These are phyloP conservation scores for Pavo muticus DNA, from an alignment of 2,113 vertebrate species.

Conservation along the genomic window DNA sequence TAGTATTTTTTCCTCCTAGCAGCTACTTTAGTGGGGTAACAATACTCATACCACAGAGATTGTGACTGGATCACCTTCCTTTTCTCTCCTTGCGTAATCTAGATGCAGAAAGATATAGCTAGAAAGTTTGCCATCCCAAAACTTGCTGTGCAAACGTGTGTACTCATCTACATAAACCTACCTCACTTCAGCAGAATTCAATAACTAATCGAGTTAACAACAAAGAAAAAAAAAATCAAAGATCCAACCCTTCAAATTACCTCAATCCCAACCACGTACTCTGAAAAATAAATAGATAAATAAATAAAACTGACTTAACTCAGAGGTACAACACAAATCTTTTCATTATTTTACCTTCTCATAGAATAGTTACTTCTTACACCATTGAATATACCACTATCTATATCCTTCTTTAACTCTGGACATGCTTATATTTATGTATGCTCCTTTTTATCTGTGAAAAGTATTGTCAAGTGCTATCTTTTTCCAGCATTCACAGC, in stretches of 20 bases:
- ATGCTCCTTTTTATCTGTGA: background rate
- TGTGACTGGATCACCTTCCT: background rate
- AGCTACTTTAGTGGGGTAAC: background rate
- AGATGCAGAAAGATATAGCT: background rate
- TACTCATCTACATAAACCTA: fast-evolving
- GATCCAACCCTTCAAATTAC: background rate
- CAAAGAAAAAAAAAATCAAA: background rate
- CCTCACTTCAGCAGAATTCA: background rate
- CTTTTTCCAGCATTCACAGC: background rate
- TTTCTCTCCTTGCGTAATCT: background rate
- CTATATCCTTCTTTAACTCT: background rate
- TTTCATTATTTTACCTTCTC: background rate
- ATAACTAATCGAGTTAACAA: background rate
- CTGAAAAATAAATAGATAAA: background rate
- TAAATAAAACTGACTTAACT: background rate
- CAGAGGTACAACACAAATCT: background rate
- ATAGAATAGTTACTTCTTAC: fast-evolving
- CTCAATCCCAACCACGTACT: background rate
- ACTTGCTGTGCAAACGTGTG: background rate
- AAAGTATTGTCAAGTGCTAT: background rate
- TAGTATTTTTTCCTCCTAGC: background rate
- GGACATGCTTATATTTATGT: fast-evolving
- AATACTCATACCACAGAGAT: background rate
- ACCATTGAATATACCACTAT: background rate
- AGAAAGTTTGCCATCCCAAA: background rate